phyloP scores from a whole-genome alignment of 1,140 invertebrate genomes.

The Lepidurus couesii region DNA sequence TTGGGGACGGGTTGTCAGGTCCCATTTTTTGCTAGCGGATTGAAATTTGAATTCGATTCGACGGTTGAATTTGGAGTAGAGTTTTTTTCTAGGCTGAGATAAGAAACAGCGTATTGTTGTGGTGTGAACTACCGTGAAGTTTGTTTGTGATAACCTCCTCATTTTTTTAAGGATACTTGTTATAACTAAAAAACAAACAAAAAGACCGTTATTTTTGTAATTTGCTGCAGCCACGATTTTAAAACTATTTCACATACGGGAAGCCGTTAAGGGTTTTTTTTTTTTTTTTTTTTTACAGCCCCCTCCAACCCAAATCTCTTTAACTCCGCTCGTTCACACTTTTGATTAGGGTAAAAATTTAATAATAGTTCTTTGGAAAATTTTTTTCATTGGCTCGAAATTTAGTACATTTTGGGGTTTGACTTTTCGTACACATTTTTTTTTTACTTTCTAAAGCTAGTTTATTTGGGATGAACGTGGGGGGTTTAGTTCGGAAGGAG shows the following conservation, averaged over 20 bases:
- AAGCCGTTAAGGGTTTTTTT: neutral
- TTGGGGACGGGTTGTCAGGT: no score
- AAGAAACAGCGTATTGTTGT: neutral
- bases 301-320: neutral
- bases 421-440: no score
- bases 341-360: no score
- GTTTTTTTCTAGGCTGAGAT: neutral
- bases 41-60: no score
- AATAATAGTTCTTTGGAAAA: no score
- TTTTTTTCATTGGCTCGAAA: no score
- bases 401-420: no score
- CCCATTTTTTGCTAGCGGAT: no score
- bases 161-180: neutral
- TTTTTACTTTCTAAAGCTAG: neutral
- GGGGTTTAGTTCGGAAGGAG: neutral
- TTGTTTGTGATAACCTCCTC: constrained; percentile 22
- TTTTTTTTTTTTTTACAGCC: neutral
- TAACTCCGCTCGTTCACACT: neutral
- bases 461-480: neutral
- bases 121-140: constrained; percentile 21
- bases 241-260: neutral
- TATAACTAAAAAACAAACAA: constrained; percentile 5
- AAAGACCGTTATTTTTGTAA: constrained; percentile 15
- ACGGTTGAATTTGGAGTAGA: no score
- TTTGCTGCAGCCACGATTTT: constrained; percentile 16